Evolutionary conservation across 2,888 invertebrate genomes (phyloP), one percentile per base, ranked within the genome.

Genomic region (Trachelus iudaicus): DNA sequence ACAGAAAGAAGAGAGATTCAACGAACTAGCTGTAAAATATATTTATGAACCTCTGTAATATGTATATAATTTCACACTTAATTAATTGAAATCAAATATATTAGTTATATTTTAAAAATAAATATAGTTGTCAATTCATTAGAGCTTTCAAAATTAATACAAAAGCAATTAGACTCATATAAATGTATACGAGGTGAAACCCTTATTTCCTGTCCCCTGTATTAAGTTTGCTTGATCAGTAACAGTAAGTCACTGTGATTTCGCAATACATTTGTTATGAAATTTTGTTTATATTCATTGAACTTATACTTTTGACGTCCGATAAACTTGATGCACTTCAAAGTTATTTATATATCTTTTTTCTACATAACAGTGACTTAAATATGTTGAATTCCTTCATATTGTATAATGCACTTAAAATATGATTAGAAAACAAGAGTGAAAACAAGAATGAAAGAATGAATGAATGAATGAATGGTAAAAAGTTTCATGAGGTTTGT

Each of bases 11-110:
- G 33, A 40, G 34, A 31, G 68, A 56, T 40, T 69, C 33, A 23
- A 69, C 69, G 34, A 30, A 15, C 69, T 73, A 12, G 9, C 31
- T 71, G 30, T 71, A 71, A 69, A 69, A 86, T 30, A 73, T 68
- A 69, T 77, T 74, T 56, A n/a, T 13, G 33, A 56, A 68, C 30
- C 56, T 56, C 15, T 56, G 56, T 15, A 23, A 9, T 56, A 9
- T 56, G 23, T 56, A 56, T 23, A 23, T 56, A 56, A 56, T 56
- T 23, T 56, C 2, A 56, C 6, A 23, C 23, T 56, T 56, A 56
- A 23, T 56, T 9, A 23, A 56, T 23, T 15, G 23, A 15, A 9
- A 56, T 56, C 1, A 9, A 56, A 56, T 56, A 56, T 9, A 56
- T 56, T 23, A 56, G 23, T 56, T 56, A 56, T 23, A 23, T 56